phyloP scores from a whole-genome alignment of 2,888 invertebrate genomes.

The Pollenia amentaria region DNA sequence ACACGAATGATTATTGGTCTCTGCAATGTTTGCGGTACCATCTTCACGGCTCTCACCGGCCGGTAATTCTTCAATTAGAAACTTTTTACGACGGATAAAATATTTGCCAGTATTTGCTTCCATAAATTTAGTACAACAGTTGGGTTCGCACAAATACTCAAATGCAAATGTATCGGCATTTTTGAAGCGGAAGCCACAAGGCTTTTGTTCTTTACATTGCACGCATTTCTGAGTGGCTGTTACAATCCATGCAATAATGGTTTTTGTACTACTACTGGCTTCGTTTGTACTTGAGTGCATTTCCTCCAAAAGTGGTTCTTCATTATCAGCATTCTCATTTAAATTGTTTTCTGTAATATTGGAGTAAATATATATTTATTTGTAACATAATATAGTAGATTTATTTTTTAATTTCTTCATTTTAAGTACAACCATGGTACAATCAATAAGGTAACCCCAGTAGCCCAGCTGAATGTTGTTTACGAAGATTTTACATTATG shows the following conservation, averaged over 20 bases:
- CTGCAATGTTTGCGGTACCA: constrained; percentile 71
- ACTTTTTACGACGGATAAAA: constrained; percentile 85
- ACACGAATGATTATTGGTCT: constrained; percentile 82
- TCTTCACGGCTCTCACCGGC: constrained; percentile 71
- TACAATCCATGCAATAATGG: constrained; percentile 82
- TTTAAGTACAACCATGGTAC: too few relatives aligned
- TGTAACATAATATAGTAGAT: neutral
- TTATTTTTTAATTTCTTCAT: neutral
- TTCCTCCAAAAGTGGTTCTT: constrained; percentile 85
- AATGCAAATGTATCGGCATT: constrained; percentile 85
- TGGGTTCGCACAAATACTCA: constrained; percentile 86
- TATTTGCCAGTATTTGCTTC: constrained; percentile 86
- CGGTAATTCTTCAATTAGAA: constrained; percentile 85
- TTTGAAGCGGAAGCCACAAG: constrained; percentile 82
- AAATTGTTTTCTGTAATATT: constrained; percentile 64
- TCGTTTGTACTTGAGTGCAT: constrained; percentile 77
- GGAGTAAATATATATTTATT: neutral
- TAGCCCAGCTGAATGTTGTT: too few relatives aligned
- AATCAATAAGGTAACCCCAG: too few relatives aligned
- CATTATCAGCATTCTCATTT: constrained; percentile 75
- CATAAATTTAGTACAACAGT: constrained; percentile 86
- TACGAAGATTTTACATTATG: too few relatives aligned
- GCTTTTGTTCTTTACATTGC: constrained; percentile 80
- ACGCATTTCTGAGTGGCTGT: constrained; percentile 79
- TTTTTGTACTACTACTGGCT: constrained; percentile 81